Base-by-base conservation (phyloP, 2,113 vertebrate species). In the Helogale parvula region DNA sequence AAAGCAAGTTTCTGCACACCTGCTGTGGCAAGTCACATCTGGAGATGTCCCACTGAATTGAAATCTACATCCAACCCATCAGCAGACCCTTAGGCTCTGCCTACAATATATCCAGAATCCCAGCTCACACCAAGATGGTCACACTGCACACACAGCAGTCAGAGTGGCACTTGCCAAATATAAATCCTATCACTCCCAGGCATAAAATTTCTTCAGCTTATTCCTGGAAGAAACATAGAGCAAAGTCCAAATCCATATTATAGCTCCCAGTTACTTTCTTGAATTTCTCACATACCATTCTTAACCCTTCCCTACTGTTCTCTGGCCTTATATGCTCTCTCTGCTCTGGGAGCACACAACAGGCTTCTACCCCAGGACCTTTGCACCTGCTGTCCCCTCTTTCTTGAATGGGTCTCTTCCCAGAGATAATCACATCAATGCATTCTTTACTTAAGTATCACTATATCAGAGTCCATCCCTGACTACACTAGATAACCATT, bases 331-430 rank as follows among this genome's bases (percentile, higher is more conserved):
- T 27, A 8, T 1, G 19, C 5, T 12, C 8, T 1, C n/a, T 89
- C 54, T 45, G 27, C 8, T 13, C 63, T 0, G 1, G 0, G 47
- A 68, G 38, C 38, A 47, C 38, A 63, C 17, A 4, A 45, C 3
- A 12, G 0, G 5, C 9, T 72, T 29, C 41, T 31, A 27, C 41
- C 63, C 12, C 63, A 89, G 71, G 29, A 11, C 52, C 52, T 85
- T 54, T 50, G 35, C 21, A 71, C 21, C 57, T n/a, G 9, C 54
- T 87, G 21, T 33, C 23, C 23, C 87, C 52, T 68, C 19, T 41
- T 74, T 38, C 47, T 9, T 50, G 21, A 76, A 41, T 13, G 19
- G 6, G 38, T 77, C 4, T 17, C 3, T 69, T 74, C n/a, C 41
- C 50, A 35, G 50, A 71, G 1, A 52, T 52, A 21, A 66, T 50